These are phyloP conservation scores for Acrossocheilus fasciatus DNA, from an alignment of 2,797 vertebrate genomes.

Conservation along the genomic window DNA sequence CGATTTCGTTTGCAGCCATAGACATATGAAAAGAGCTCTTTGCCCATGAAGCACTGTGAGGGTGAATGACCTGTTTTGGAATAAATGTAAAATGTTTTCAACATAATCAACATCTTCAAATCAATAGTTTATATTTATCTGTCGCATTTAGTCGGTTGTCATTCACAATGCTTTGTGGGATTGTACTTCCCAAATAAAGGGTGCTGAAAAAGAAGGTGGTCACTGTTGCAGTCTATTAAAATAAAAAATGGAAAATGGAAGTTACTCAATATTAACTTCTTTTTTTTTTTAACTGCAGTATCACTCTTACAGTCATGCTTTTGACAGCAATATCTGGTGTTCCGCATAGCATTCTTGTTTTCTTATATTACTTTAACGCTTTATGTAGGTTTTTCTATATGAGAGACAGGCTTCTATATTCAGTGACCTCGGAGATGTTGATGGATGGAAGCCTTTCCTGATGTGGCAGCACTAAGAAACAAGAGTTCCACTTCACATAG, in stretches of 20 bases:
- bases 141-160: too few relatives aligned
- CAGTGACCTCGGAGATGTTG: constrained; percentile 45
- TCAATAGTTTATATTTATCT: too few relatives aligned
- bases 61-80: too few relatives aligned
- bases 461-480: constrained; percentile 45
- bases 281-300: not conserved
- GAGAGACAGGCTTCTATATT: constrained; percentile 22
- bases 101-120: too few relatives aligned
- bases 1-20: too few relatives aligned
- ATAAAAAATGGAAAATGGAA: too few relatives aligned
- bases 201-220: not conserved
- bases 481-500: constrained; percentile 27
- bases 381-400: not conserved
- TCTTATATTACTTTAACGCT: constrained; percentile 1
- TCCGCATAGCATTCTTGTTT: not conserved
- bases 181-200: too few relatives aligned
- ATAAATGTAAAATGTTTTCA: too few relatives aligned
- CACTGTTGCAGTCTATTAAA: not conserved
- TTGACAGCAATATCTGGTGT: not conserved
- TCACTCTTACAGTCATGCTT: not conserved
- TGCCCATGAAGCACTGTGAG: too few relatives aligned
- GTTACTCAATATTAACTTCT: not conserved
- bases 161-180: too few relatives aligned
- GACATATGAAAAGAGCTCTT: too few relatives aligned
- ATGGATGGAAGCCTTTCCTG: constrained; percentile 48